Base-by-base conservation (phyloP, 1,140 invertebrate species). In the Oppia nitens region DNA sequence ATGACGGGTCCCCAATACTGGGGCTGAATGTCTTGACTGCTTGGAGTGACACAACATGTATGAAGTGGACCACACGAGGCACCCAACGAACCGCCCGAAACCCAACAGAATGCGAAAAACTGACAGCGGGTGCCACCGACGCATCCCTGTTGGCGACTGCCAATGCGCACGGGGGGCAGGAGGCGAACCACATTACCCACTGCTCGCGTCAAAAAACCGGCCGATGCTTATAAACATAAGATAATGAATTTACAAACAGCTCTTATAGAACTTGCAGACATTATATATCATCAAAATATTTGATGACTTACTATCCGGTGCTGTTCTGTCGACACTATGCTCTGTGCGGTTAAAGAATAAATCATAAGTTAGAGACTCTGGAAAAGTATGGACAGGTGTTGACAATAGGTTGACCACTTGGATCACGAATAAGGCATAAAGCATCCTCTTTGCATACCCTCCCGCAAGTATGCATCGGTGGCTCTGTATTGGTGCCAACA, bases 71-170 rank as follows among this genome's bases (percentile, higher is more conserved):
- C 65, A 53, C 65, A 66, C 4, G 67, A 92, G 76, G 66, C 83
- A 78, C 59, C 80, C 76, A 92, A 78, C 60, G 88, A 77, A 60
- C 88, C 88, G 62, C 86, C 85, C 49, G 83, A 79, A 77, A 92
- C 80, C 88, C 87, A 92, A 74, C 87, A 91, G 69, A 84, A 81
- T 64, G 92, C 76, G 76, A 91, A 90, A 76, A 91, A 91, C 74
- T 92, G 86, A 72, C 88, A 93, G 67, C 77, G 74, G 54, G 74
- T 80, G 45, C 79, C 85, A 24, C 62, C 62, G 29, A 63, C 62
- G 47, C 62, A 63, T 20, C 59, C 62, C 40, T 61, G 62, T 25
- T 63, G 62, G 4, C 62, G 62, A 50, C 26, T 52, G 2, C 60
- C 32, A 21, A 61, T 56, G 25, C 55, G 55, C 60, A 61, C 52